Evolutionary conservation across 2,888 invertebrate genomes (phyloP).

Genomic region (Netelia fuscicornis): DNA sequence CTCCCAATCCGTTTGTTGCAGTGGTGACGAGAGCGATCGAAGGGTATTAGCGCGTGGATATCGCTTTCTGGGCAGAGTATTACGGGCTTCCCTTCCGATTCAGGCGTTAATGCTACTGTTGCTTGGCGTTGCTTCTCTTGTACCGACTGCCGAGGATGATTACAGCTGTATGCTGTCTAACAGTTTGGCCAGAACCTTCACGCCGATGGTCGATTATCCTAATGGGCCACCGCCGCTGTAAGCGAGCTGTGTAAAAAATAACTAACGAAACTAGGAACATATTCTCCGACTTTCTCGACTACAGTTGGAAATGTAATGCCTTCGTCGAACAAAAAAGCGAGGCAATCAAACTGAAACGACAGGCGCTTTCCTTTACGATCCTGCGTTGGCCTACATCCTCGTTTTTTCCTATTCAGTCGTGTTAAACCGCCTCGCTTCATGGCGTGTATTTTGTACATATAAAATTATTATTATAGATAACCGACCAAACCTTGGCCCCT

Average conservation of each 20-base stretch:
- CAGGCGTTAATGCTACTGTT: slow-evolving; percentile 97
- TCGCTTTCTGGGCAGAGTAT: slow-evolving; percentile 94
- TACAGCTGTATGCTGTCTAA: slow-evolving; percentile 94
- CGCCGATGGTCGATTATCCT: slow-evolving; percentile 95
- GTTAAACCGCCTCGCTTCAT: slow-evolving; percentile 47
- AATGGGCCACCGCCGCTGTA: slow-evolving; percentile 97
- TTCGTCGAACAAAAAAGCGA: slow-evolving; percentile 4
- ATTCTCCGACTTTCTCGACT: slow-evolving; percentile 11
- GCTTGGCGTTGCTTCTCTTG: slow-evolving; percentile 96
- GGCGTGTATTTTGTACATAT: slow-evolving; percentile 71
- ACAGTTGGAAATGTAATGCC: slow-evolving; percentile 26
- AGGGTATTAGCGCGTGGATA: slow-evolving; percentile 91
- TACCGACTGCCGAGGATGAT: slow-evolving; percentile 95
- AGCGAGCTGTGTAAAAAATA: slow-evolving; percentile 62
- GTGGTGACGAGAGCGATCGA: slow-evolving; percentile 86
- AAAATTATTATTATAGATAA: slow-evolving; percentile 68
- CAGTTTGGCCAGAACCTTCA: slow-evolving; percentile 92
- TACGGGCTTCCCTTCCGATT: slow-evolving; percentile 96
- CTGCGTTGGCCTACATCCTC: slow-evolving; percentile 60
- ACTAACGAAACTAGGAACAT: slow-evolving; percentile 9
- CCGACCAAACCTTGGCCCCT: slow-evolving; percentile 71
- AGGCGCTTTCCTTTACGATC: slow-evolving; percentile 44
- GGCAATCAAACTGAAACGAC: slow-evolving; percentile 22
- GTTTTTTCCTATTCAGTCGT: slow-evolving; percentile 16
- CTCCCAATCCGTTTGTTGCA: slow-evolving; percentile 78